Evolutionary conservation across 37 sponge, comb jelly and placozoan genomes (phyloP).

Genomic region (Diacarnus erythraeanus): DNA sequence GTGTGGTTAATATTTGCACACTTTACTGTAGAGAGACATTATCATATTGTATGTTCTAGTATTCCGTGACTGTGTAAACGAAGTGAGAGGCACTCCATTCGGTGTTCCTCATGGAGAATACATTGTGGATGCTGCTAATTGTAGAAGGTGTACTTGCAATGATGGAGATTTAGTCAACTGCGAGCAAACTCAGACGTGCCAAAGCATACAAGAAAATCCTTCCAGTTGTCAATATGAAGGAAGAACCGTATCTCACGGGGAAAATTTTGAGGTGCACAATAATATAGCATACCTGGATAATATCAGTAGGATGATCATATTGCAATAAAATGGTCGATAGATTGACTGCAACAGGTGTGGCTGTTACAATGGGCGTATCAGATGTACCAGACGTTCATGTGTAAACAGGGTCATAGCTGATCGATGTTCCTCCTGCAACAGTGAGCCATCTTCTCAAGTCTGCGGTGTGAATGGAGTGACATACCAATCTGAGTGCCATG

Average conservation of each 20-base stretch:
- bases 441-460: neutral
- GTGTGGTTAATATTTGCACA: too few species aligned
- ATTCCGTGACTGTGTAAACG: neutral
- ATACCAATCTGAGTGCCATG: constrained; percentile 35
- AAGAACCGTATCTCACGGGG: neutral
- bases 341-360: constrained; percentile 42
- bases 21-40: too few species aligned
- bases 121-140: neutral
- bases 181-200: neutral
- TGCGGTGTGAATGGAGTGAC: constrained; percentile 50
- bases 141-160: constrained; percentile 19
- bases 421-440: constrained; percentile 6
- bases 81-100: neutral
- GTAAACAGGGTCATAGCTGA: neutral
- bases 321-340: too few species aligned
- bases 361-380: constrained; percentile 35
- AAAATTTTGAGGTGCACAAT: neutral
- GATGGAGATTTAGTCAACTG: constrained; percentile 2
- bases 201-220: neutral
- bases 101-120: constrained; percentile 19
- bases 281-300: too few species aligned
- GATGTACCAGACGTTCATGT: constrained; percentile 23
- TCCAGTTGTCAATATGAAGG: neutral
- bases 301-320: too few species aligned
- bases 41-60: too few species aligned